Base-by-base conservation (phyloP, 2,797 vertebrate genomes). In the Smutsia temminckii region DNA sequence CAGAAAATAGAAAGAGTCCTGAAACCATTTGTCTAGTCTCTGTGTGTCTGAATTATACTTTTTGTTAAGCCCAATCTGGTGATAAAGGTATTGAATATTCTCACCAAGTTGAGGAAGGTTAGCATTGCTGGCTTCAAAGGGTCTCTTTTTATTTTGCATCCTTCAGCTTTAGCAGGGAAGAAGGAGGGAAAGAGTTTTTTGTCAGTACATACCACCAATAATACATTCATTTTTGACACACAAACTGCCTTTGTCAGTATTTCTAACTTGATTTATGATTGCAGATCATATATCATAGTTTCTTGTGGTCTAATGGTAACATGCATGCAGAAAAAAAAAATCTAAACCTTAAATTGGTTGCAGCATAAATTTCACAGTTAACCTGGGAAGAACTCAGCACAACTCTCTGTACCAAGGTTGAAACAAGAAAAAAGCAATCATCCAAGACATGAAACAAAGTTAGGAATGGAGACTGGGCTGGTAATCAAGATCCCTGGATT, bases 51-150 rank as follows among this genome's bases (percentile, higher is more conserved):
- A 97, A 95, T 95, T 94, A 89, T 61, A 93, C 51, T 11, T 66
- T 85, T 55, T 40, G 95, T 85, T 84, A 97, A 95, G 95, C 27
- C 25, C 55, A 96, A 68, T 66, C 42, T 72, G 40, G 53, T 96
- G 93, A 97, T 66, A 95, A 95, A 85, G 69, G 3, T 29, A 96
- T 34, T 97, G 85, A 92, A 96, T 96, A 97, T 96, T 95, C 92
- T 91, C 94, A 96, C 88, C 91, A 84, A 95, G 21, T 96, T 96
- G 94, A 77, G n/a, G 75, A 74, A 83, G 74, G 86, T 7, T 95
- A 94, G 94, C 87, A 79, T 93, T 94, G 92, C 92, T 2, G 40
- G 95, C 86, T 95, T 98, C 95, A 95, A 90, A 97, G 92, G 37
- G n/a, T 57, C 29, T 71, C 69, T 96, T 80, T 69, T 94, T 96